Evolutionary conservation across 2,113 vertebrate genomes (phyloP).

Genomic region (Mugil cephalus): DNA sequence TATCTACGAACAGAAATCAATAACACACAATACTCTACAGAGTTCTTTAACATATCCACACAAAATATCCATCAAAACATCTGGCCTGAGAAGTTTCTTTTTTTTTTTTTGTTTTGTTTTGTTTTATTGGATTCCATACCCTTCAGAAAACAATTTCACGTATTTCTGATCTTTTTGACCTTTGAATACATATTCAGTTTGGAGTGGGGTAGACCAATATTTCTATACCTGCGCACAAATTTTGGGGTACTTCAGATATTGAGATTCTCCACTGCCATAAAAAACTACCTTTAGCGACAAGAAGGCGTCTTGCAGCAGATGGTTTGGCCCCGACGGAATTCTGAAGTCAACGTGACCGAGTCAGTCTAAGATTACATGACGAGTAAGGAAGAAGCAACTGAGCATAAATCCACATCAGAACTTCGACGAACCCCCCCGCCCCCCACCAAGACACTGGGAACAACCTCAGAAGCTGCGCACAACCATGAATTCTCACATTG

Average conservation of each 20-base stretch:
- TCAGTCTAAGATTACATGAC: background rate
- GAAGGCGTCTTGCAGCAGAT: conserved; percentile 15
- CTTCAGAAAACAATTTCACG: background rate
- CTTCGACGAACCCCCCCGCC: background rate
- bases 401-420: background rate
- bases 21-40: background rate
- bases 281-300: conserved; percentile 10
- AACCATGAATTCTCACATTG: no score
- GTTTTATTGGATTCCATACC: background rate
- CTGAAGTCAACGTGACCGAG: background rate
- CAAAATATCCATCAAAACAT: no score
- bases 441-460: background rate
- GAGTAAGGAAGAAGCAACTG: background rate
- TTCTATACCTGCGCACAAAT: background rate
- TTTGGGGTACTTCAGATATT: background rate
- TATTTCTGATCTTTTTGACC: background rate
- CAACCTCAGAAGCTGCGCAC: no score
- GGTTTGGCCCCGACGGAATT: conserved; percentile 4
- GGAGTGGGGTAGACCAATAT: background rate
- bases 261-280: background rate
- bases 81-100: background rate
- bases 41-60: no score
- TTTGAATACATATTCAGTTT: conserved; percentile 18
- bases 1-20: background rate
- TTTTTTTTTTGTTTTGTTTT: background rate